phyloP scores from a whole-genome alignment of 2,888 invertebrate species.

The Adelphocoris suturalis region DNA sequence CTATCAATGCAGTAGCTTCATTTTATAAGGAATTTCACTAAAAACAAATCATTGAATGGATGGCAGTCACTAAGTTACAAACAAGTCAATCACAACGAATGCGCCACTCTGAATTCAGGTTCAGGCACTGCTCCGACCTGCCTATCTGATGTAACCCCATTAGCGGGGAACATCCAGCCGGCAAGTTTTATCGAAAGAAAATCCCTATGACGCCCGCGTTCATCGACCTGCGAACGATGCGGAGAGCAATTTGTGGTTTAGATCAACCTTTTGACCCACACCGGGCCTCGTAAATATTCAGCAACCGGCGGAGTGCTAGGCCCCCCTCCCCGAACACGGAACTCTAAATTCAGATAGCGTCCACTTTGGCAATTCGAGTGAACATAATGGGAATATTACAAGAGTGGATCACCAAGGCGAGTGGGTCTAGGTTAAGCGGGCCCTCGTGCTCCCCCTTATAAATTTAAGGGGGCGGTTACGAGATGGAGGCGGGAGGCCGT shows the following conservation, averaged over 20 bases:
- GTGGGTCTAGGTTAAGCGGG: conserved; percentile 34
- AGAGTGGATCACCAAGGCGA: conserved; percentile 40
- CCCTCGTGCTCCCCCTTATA: conserved; percentile 26
- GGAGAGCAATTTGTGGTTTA: background rate
- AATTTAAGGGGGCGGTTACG: conserved; percentile 56
- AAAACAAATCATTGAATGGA: too few species aligned
- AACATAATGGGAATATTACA: conserved; percentile 66
- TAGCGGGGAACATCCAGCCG: too few species aligned
- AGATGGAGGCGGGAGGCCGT: too few species aligned
- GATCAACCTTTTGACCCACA: conserved; percentile 42
- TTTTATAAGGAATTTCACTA: too few species aligned
- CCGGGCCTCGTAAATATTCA: conserved; percentile 46
- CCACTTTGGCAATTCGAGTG: conserved; percentile 60
- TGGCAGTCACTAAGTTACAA: too few species aligned
- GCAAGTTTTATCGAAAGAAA: background rate
- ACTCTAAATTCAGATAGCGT: conserved; percentile 31
- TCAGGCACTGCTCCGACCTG: too few species aligned
- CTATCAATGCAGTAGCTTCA: too few species aligned
- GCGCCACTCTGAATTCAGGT: too few species aligned
- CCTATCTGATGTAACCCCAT: too few species aligned
- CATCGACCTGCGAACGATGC: background rate
- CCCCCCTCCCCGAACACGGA: background rate
- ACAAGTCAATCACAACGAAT: too few species aligned
- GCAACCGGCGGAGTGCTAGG: background rate
- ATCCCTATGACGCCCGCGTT: background rate